These are phyloP conservation scores for Dendroctonus ponderosae DNA, from an alignment of 1,140 invertebrate genomes.

Conservation along the genomic window DNA sequence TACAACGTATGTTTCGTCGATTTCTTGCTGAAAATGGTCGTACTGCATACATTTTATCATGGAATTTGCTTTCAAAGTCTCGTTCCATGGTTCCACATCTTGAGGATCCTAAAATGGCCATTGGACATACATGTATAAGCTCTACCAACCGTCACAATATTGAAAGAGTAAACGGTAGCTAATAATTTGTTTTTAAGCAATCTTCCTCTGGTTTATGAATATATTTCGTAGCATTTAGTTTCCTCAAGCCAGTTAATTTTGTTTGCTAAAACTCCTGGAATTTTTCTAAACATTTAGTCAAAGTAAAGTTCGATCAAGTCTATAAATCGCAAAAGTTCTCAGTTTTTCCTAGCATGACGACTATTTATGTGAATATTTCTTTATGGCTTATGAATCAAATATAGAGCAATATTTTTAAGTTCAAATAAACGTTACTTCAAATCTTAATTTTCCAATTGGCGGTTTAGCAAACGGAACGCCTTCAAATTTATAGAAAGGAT, in stretches of 20 bases:
- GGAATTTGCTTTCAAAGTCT: conserved; percentile 38
- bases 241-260: background rate
- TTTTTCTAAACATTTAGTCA: background rate
- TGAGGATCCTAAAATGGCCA: conserved; percentile 35
- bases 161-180: background rate
- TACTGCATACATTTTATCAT: conserved; percentile 43
- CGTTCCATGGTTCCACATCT: conserved; percentile 41
- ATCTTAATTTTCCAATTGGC: conserved; percentile 39
- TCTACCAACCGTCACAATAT: background rate
- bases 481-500: conserved; percentile 35
- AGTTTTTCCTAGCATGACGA: background rate
- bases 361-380: background rate
- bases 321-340: background rate
- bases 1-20: conserved; percentile 32
- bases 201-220: background rate
- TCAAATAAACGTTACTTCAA: conserved; percentile 29
- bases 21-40: conserved; percentile 36
- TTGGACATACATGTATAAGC: too few relatives aligned
- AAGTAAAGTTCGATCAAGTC: background rate
- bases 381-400: background rate
- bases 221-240: background rate
- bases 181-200: background rate
- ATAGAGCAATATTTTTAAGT: background rate
- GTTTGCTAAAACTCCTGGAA: background rate
- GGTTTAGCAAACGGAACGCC: conserved; percentile 43